These are phyloP conservation scores for Gallinago solitaria DNA, from an alignment of 2,797 vertebrate genomes.

Conservation along the genomic window DNA sequence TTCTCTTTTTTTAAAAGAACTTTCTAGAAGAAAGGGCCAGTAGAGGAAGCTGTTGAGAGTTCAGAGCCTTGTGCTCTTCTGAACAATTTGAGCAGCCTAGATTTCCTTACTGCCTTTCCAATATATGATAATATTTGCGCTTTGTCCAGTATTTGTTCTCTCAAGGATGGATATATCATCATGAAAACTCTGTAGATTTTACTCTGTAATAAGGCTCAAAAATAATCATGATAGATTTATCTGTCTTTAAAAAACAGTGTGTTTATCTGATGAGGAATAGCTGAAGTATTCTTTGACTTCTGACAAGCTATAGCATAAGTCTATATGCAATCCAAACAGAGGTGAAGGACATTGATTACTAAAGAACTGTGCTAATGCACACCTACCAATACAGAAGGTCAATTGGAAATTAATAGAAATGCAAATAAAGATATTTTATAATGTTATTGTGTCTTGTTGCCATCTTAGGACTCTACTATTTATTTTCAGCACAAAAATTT, in stretches of 20 bases:
- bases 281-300: background rate
- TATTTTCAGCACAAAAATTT: background rate
- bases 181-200: background rate
- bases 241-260: background rate
- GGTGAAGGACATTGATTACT: background rate
- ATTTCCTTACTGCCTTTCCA: background rate
- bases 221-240: background rate
- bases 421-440: background rate
- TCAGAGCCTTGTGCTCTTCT: background rate
- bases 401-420: background rate
- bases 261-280: background rate
- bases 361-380: background rate
- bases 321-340: background rate
- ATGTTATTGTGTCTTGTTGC: background rate
- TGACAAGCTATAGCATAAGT: background rate
- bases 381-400: background rate
- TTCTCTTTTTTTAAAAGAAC: background rate
- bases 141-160: background rate
- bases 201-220: background rate
- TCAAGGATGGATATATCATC: background rate
- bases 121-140: background rate
- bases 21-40: background rate
- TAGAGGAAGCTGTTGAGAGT: background rate
- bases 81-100: background rate
- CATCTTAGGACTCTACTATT: background rate